A percentile compares a stretch with the other conserved stretches of the same genome.
These are phyloP conservation scores for Chaenogobius annularis DNA, from an alignment of 2,113 vertebrate genomes.

Conservation along the genomic window DNA sequence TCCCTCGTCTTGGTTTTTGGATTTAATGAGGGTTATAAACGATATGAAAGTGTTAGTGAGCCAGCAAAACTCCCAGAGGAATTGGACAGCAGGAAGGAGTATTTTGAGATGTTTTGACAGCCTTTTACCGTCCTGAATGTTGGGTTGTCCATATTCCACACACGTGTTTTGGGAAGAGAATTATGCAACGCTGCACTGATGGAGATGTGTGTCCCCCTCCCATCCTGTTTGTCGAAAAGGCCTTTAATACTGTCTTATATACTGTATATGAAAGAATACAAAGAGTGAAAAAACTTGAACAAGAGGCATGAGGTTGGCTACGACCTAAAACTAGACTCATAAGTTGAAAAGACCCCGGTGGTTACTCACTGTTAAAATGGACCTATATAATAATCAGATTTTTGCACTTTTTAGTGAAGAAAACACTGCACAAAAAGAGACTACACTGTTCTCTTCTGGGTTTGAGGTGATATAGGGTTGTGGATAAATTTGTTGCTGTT, in stretches of 20 bases:
- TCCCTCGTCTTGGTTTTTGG: conserved; percentile 4
- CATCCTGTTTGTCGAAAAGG: conserved; percentile 24
- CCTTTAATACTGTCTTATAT: neutral
- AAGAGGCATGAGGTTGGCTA: no score
- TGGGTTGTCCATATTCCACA: conserved; percentile 20
- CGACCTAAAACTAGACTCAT: no score
- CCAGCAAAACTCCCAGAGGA: conserved; percentile 15
- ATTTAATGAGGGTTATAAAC: conserved; percentile 42
- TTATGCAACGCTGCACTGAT: conserved; percentile 38
- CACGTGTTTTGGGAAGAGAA: conserved; percentile 11
- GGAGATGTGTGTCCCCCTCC: conserved; percentile 28
- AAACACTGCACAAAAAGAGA: no score
- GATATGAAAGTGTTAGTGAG: neutral
- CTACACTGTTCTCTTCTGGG: no score
- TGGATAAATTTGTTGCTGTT: no score
- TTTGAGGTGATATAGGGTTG: no score
- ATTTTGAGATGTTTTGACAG: conserved; percentile 8
- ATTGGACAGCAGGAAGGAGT: conserved; percentile 26
- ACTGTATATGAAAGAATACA: neutral
- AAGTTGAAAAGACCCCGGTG: no score
- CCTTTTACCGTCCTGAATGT: conserved; percentile 5
- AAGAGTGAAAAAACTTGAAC: neutral
- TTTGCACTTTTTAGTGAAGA: no score
- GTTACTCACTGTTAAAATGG: no score
- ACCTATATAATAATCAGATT: no score